Base-by-base conservation (phyloP, 2,113 vertebrate species). In the Solenodon paradoxus region DNA sequence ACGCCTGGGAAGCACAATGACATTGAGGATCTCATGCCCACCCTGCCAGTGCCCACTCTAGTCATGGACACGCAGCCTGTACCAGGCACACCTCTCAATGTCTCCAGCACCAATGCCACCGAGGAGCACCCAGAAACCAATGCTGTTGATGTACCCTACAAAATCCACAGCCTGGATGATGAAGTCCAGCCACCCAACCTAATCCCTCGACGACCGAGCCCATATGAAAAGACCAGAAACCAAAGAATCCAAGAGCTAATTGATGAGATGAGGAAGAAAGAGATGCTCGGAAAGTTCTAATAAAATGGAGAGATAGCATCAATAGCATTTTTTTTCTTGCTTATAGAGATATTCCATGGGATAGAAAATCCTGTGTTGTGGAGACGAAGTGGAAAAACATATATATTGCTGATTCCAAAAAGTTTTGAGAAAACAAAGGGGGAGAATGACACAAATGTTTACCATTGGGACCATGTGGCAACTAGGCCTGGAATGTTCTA, bases 181-280 rank as follows among this genome's bases (percentile, higher is more conserved):
- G 98, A 99, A 77, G 98, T 99, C 26, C 98, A 99, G 3, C 99
- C 98, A 32, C 99, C 99, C 97, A 99, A 99, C 97, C 96, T 99
- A 96, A 99, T 99, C 85, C 98, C 98, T 4, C 98, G 96, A 77
- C 99, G 98, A 94, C 99, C 98, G 1, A 97, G 99, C 93, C 99
- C 98, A 11, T 97, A 98, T 0, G 99, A 99, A 98, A 99, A 98
- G 98, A 99, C 99, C 82, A 99, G 98, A 98, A 99, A 99, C 98
- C 99, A 99, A 96, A 98, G 99, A 59, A 99, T 99, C 97, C 99
- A 99, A 97, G 98, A 99, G 98, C 98, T 99, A 96, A 99, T 99
- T 10, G 99, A 99, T 81, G 99, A 99, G 96, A 99, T 99, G 96
- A 98, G 97, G 92, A 98, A 97, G 94, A 98, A 22, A 98, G 97